These are phyloP conservation scores for Shargacucullia verbasci DNA, from an alignment of 2,888 invertebrate species.

Conservation along the genomic window DNA sequence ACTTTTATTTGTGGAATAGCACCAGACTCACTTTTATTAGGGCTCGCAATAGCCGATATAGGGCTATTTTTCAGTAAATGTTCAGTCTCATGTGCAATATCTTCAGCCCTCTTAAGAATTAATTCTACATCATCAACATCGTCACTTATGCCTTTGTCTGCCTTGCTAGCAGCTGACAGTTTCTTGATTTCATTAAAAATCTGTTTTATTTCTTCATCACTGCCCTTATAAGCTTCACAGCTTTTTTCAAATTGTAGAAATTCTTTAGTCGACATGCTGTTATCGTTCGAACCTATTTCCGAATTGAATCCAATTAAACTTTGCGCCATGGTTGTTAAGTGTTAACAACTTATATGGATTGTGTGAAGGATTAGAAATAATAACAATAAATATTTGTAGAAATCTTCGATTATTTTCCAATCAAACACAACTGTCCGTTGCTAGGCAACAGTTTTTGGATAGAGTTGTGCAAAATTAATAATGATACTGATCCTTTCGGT, in stretches of 20 bases:
- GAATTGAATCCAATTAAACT: slow-evolving; percentile 56
- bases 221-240: slow-evolving; percentile 80
- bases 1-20: slow-evolving; percentile 81
- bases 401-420: slow-evolving; percentile 35
- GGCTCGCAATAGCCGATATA: slow-evolving; percentile 51
- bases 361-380: background rate
- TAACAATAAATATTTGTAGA: slow-evolving; percentile 12
- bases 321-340: slow-evolving; percentile 65
- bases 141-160: slow-evolving; percentile 69
- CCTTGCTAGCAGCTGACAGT: slow-evolving; percentile 74
- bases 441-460: slow-evolving; percentile 57
- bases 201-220: slow-evolving; percentile 90
- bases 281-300: slow-evolving; percentile 76
- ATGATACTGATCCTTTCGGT: no score
- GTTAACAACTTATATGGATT: background rate
- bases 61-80: slow-evolving; percentile 78
- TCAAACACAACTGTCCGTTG: slow-evolving; percentile 60
- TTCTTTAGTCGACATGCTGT: slow-evolving; percentile 81
- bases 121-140: slow-evolving; percentile 82
- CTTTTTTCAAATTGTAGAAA: slow-evolving; percentile 81
- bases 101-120: slow-evolving; percentile 83
- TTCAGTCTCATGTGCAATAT: slow-evolving; percentile 79
- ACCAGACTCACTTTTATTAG: slow-evolving; percentile 51
- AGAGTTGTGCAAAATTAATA: no score
- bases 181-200: slow-evolving; percentile 92